phyloP scores from a whole-genome alignment of 2,113 vertebrate species.

The Peromyscus maniculatus region DNA sequence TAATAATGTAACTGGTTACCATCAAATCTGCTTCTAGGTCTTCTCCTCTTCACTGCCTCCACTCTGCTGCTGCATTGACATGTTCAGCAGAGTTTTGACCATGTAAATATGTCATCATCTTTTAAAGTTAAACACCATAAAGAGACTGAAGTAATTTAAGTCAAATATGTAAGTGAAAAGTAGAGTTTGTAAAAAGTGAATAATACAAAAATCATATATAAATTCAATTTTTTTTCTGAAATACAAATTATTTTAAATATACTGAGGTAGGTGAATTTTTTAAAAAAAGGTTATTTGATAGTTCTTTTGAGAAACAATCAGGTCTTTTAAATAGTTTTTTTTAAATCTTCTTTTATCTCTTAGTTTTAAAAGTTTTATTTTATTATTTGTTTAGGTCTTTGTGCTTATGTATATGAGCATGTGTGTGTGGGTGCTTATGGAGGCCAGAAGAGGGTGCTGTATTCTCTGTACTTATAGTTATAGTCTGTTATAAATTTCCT shows the following conservation, averaged over 20 bases:
- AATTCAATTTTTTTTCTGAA: conserved; percentile 25
- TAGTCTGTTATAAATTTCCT: not conserved
- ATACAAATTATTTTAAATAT: conserved; percentile 5
- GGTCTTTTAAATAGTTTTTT: not conserved
- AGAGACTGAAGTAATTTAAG: conserved; percentile 50
- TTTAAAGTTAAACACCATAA: conserved; percentile 34
- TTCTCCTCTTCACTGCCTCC: not conserved
- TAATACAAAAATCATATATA: not conserved
- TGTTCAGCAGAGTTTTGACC: not conserved
- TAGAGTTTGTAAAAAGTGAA: not conserved
- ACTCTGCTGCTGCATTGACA: not conserved
- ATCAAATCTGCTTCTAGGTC: not conserved
- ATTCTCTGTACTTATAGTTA: not conserved
- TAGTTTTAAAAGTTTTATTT: not conserved
- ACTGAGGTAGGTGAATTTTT: not conserved
- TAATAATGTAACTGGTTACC: not conserved
- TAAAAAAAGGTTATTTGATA: conserved; percentile 16
- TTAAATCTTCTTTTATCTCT: not conserved
- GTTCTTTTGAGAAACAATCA: not conserved
- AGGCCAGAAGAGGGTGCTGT: not conserved
- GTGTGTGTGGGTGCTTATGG: not conserved
- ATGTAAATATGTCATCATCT: not conserved
- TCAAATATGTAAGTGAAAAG: conserved; percentile 13
- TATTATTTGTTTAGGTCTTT: not conserved
- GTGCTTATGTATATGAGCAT: not conserved